Base-by-base conservation (phyloP, 2,113 vertebrate species). In the Rutilus rutilus region DNA sequence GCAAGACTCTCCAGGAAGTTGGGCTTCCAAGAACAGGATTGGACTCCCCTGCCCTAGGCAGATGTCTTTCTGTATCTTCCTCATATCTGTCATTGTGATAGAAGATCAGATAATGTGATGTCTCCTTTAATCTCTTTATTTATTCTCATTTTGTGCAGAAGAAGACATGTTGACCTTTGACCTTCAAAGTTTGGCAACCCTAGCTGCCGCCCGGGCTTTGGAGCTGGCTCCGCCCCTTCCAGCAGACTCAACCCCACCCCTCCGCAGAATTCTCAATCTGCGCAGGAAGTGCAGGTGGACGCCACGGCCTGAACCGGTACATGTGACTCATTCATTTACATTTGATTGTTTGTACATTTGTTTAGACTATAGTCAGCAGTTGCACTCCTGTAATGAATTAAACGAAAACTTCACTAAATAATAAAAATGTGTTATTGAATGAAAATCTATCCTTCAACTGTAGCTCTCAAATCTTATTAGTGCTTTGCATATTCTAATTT, bases 201-300 rank as follows among this genome's bases (percentile, higher is more conserved):
- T 99, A 87, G 97, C 97, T 2, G 95, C 97, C 0, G 98, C 97
- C 88, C 97, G 97, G 87, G 96, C 97, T 1, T 93, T 95, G 85
- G 96, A 97, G 88, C 90, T 93, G 89, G 94, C 91, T 87, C 93
- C 92, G 25, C 91, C 90, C 0, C 90, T 81, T 59, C 79, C 50
- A 0, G 85, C 2, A 6, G 83, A 85, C 78, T 36, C 85, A 69
- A 45, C 74, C 45, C 86, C 71, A 83, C 93, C 94, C 64, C 90
- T 94, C 23, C 96, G 97, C 52, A 95, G 95, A 0, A 91, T 95
- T 87, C 94, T 96, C 59, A 95, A 97, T 87, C 94, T 97, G 60
- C 97, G 95, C 19, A 96, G 96, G 92, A 98, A 98, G 90, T 97
- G 96, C 93, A 96, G 94, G 90, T 98, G 97, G 97, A 96, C 93